phyloP scores from a whole-genome alignment of 2,113 vertebrate genomes.

The Nothobranchius furzeri region DNA sequence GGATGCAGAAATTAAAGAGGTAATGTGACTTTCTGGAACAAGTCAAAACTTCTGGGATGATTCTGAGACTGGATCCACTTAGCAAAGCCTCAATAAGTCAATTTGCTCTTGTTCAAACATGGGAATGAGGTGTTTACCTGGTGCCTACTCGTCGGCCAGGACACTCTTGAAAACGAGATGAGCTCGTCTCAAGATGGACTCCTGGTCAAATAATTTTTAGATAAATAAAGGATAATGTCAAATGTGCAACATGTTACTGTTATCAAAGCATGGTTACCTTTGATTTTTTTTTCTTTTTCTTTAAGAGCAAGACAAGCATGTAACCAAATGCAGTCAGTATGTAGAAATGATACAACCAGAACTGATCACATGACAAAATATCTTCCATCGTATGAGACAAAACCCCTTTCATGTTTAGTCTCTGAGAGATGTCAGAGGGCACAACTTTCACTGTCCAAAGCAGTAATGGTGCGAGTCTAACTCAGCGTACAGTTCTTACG shows the following conservation, averaged over 20 bases:
- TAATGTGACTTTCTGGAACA: conserved; percentile 54
- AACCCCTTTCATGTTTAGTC: conserved; percentile 72
- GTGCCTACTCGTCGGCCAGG: conserved; percentile 85
- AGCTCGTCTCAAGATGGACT: conserved; percentile 87
- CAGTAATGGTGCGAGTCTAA: conserved; percentile 27
- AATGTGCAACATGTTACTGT: conserved; percentile 81
- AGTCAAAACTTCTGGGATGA: conserved; percentile 62
- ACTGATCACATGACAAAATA: conserved; percentile 80
- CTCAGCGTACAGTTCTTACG: conserved; percentile 38
- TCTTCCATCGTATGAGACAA: conserved; percentile 84
- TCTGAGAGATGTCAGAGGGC: conserved; percentile 64
- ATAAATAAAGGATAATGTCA: conserved; percentile 83
- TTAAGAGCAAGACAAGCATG: conserved; percentile 81
- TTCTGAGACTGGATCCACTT: conserved; percentile 69
- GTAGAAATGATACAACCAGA: conserved; percentile 80
- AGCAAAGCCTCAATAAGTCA: conserved; percentile 60
- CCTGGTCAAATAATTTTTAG: conserved; percentile 87
- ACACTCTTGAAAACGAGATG: conserved; percentile 87
- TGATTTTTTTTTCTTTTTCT: conserved; percentile 48
- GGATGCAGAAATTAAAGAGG: conserved; percentile 61
- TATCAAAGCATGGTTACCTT: conserved; percentile 78
- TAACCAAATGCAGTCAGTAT: conserved; percentile 81
- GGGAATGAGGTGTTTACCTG: conserved; percentile 84
- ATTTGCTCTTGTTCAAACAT: conserved; percentile 69
- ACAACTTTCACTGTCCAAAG: conserved; percentile 40